Evolutionary conservation across 1,140 invertebrate species (phyloP).

Genomic region (Oncopeltus fasciatus): DNA sequence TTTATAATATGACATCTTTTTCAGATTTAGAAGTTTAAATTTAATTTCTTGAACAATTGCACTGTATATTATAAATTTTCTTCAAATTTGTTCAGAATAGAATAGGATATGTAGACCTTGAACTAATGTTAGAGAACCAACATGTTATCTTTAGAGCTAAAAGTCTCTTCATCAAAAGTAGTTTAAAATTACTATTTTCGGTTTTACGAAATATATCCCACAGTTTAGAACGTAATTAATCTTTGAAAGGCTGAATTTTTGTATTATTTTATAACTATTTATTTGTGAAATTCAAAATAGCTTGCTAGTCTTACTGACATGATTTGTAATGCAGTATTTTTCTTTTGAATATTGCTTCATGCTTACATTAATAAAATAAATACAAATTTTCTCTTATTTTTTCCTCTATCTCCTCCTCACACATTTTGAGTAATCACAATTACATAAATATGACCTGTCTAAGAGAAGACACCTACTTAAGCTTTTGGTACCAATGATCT

Average conservation of each 20-base stretch:
- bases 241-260: background rate
- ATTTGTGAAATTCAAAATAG: background rate
- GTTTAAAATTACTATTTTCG: background rate
- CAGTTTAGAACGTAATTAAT: background rate
- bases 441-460: too few relatives aligned
- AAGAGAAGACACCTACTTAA: too few relatives aligned
- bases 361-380: slow-evolving; percentile 7
- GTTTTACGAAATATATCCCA: background rate
- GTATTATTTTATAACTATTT: slow-evolving; percentile 5
- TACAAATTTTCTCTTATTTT: background rate
- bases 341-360: background rate
- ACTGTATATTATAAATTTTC: background rate
- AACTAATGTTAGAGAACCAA: too few relatives aligned
- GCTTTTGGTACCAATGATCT: too few relatives aligned
- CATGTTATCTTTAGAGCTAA: too few relatives aligned
- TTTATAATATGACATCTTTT: background rate
- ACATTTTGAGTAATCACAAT: too few relatives aligned
- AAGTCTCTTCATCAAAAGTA: background rate
- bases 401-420: background rate
- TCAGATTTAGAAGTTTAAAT: background rate
- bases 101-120: too few relatives aligned
- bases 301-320: slow-evolving; percentile 7
- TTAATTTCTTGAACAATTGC: background rate
- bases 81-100: background rate
- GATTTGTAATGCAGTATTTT: background rate